A percentile compares a stretch with the other conserved stretches of the same genome.
These are phyloP conservation scores for Augochlora pura DNA, from an alignment of 1,140 invertebrate species.

Conservation along the genomic window DNA sequence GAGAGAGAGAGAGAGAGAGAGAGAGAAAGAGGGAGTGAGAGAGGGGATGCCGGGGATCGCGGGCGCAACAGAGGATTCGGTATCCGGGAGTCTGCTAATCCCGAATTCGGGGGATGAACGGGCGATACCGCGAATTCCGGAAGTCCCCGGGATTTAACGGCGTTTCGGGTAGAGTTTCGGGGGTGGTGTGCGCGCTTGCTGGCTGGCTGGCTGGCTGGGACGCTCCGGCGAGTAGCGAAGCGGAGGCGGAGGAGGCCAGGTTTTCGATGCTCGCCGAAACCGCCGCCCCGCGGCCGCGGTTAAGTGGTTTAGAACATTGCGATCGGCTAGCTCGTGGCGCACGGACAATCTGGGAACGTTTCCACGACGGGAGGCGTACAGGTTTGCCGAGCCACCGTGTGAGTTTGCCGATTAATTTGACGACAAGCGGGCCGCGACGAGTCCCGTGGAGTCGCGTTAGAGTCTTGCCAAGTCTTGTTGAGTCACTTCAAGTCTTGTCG, in stretches of 20 bases:
- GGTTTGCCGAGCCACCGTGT: slow-evolving; percentile 32
- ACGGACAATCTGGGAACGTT: slow-evolving; percentile 43
- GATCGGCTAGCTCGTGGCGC: slow-evolving; percentile 45
- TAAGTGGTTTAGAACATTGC: slow-evolving; percentile 58
- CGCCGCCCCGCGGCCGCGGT: slow-evolving; percentile 31
- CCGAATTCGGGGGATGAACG: slow-evolving; percentile 53
- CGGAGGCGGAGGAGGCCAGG: neutral
- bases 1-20: too few species aligned
- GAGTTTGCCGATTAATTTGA: slow-evolving; percentile 49
- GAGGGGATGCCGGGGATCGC: too few species aligned
- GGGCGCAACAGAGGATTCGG: neutral
- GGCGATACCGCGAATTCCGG: slow-evolving; percentile 55
- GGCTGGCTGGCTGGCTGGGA: too few species aligned
- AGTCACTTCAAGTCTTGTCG: too few species aligned
- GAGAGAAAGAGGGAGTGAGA: too few species aligned
- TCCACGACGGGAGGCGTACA: slow-evolving; percentile 37
- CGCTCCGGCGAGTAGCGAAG: too few species aligned
- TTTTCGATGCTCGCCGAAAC: slow-evolving; percentile 62
- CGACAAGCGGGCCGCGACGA: slow-evolving; percentile 13
- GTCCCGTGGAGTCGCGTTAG: too few species aligned
- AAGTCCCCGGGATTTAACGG: slow-evolving; percentile 58
- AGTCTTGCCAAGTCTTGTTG: too few species aligned
- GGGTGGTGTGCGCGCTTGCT: neutral
- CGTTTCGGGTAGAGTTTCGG: slow-evolving; percentile 39
- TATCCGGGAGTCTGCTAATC: slow-evolving; percentile 41